Evolutionary conservation across 1,140 invertebrate species (phyloP).

Genomic region (Lepidurus arcticus): DNA sequence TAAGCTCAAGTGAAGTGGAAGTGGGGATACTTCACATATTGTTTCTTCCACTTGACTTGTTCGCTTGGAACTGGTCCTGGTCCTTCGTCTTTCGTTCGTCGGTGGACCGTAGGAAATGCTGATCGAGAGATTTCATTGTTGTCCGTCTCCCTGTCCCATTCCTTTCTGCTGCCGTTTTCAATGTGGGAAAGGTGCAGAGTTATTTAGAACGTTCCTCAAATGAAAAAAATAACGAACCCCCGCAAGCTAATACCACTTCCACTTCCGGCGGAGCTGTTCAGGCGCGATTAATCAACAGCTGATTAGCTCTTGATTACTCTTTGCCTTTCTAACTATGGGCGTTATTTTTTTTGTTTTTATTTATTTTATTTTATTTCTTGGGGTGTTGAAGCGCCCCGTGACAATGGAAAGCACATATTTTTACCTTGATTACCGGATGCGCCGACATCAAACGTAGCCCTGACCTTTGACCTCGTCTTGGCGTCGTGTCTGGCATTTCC

Average conservation of each 20-base stretch:
- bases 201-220: no score
- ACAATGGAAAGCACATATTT: background rate
- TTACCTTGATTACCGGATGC: background rate
- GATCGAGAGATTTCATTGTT: slow-evolving; percentile 14
- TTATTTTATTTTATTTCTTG: no score
- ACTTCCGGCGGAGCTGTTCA: background rate
- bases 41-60: slow-evolving; percentile 21
- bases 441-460: background rate
- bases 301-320: background rate
- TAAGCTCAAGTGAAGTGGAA: slow-evolving; percentile 6
- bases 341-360: background rate
- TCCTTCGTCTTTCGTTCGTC: background rate
- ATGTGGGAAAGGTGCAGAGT: background rate
- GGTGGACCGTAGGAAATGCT: background rate
- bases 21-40: slow-evolving; percentile 12
- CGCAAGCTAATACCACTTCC: background rate
- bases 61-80: background rate
- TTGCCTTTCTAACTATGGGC: background rate
- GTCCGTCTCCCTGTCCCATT: background rate
- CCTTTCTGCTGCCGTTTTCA: background rate
- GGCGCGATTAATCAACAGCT: background rate
- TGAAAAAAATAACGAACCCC: background rate
- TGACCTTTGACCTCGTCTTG: background rate
- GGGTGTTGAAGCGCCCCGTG: background rate
- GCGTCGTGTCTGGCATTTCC: background rate